phyloP scores from a whole-genome alignment of 2,888 invertebrate genomes.

The Digitonthophagus gazella region DNA sequence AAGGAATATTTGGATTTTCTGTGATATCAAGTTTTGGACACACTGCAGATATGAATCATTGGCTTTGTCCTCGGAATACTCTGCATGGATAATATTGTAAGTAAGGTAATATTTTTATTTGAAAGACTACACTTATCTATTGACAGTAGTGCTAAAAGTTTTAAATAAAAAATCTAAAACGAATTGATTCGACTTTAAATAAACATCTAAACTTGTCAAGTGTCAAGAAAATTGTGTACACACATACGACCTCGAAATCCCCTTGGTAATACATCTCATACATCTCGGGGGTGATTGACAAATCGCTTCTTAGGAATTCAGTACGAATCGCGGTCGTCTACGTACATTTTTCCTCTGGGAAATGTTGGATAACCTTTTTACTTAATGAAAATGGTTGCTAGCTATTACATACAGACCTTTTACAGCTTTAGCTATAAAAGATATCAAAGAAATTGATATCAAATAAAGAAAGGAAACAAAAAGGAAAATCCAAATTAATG shows the following conservation, averaged over 20 bases:
- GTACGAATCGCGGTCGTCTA: not conserved
- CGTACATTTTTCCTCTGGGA: not conserved
- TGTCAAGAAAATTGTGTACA: not conserved
- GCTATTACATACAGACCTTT: too few relatives aligned
- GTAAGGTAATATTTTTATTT: too few relatives aligned
- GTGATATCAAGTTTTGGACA: too few relatives aligned
- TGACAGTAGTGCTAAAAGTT: not conserved
- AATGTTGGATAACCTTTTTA: not conserved
- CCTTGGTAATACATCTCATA: not conserved
- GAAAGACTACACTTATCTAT: too few relatives aligned
- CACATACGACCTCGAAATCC: not conserved
- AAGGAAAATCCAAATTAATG: too few relatives aligned
- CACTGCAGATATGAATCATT: too few relatives aligned
- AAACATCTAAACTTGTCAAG: not conserved
- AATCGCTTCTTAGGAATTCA: not conserved
- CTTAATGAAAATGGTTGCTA: not conserved
- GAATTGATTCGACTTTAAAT: not conserved
- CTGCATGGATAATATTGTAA: too few relatives aligned
- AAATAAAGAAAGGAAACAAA: too few relatives aligned
- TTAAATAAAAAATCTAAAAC: not conserved
- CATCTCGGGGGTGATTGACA: not conserved
- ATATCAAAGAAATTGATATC: too few relatives aligned
- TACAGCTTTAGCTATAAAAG: too few relatives aligned
- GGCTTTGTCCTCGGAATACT: too few relatives aligned
- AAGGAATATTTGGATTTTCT: too few relatives aligned